Percentiles rank a stretch among this genome's conserved stretches.
These are phyloP conservation scores for Allolobophora icterica DNA, from an alignment of 2,888 invertebrate species.

Conservation along the genomic window DNA sequence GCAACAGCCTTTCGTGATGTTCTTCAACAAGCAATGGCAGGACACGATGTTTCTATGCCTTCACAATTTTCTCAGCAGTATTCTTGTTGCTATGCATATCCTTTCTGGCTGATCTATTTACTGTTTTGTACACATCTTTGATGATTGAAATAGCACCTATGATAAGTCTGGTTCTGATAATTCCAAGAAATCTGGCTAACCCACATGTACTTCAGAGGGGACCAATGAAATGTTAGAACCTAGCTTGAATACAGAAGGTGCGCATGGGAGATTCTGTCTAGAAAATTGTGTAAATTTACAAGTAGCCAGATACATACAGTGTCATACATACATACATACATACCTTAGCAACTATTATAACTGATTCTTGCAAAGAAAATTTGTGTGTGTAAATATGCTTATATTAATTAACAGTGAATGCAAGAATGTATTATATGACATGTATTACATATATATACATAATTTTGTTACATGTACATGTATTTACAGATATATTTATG, in stretches of 20 bases:
- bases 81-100: constrained; percentile 72
- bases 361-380: background rate
- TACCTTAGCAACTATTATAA: background rate
- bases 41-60: constrained; percentile 88
- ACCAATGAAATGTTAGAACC: background rate
- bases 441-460: too few species aligned
- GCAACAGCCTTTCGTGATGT: constrained; percentile 82
- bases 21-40: constrained; percentile 91
- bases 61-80: constrained; percentile 89
- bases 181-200: background rate
- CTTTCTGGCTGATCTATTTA: constrained; percentile 49
- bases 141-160: background rate
- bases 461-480: too few species aligned
- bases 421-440: background rate
- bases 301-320: too few species aligned
- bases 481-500: too few species aligned
- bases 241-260: background rate
- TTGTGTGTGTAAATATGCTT: background rate
- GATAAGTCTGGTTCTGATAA: background rate
- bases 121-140: background rate
- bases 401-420: background rate
- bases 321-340: too few species aligned
- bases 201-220: background rate
- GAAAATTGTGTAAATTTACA: too few species aligned
- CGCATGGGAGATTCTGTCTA: background rate